These are phyloP conservation scores for Drosophila tanythrix DNA, from an alignment of 2,888 invertebrate genomes.

Conservation along the genomic window DNA sequence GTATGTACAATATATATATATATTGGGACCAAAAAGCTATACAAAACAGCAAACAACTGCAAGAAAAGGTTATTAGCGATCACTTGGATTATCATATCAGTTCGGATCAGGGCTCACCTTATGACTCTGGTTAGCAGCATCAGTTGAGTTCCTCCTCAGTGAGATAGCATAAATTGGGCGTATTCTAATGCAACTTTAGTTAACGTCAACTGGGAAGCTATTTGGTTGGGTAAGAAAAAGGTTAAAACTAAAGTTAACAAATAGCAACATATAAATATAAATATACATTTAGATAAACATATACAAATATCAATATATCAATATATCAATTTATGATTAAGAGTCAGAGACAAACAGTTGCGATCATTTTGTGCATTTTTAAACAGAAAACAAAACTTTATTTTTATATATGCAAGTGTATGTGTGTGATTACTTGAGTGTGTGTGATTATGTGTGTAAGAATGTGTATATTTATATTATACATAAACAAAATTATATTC, in stretches of 20 bases:
- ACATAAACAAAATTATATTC: conserved; percentile 64
- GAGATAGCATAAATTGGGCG: conserved; percentile 32
- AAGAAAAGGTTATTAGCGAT: conserved; percentile 16
- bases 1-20: conserved; percentile 36
- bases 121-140: conserved; percentile 41
- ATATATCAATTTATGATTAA: background rate
- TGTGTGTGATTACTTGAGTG: conserved; percentile 19
- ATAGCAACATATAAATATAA: background rate
- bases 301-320: background rate
- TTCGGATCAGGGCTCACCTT: conserved; percentile 33
- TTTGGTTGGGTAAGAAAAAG: conserved; percentile 38
- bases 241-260: background rate
- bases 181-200: conserved; percentile 37
- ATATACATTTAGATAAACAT: background rate
- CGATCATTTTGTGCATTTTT: conserved; percentile 59
- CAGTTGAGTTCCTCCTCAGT: conserved; percentile 30
- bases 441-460: conserved; percentile 16
- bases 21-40: conserved; percentile 49
- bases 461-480: conserved; percentile 38
- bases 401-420: conserved; percentile 56
- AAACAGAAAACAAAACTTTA: conserved; percentile 83
- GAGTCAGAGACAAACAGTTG: conserved; percentile 17
- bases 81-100: fast-evolving
- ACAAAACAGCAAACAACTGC: conserved; percentile 67
- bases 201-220: conserved; percentile 49